These are phyloP conservation scores for Campoletis sonorensis DNA, from an alignment of 1,140 invertebrate genomes.

Conservation along the genomic window DNA sequence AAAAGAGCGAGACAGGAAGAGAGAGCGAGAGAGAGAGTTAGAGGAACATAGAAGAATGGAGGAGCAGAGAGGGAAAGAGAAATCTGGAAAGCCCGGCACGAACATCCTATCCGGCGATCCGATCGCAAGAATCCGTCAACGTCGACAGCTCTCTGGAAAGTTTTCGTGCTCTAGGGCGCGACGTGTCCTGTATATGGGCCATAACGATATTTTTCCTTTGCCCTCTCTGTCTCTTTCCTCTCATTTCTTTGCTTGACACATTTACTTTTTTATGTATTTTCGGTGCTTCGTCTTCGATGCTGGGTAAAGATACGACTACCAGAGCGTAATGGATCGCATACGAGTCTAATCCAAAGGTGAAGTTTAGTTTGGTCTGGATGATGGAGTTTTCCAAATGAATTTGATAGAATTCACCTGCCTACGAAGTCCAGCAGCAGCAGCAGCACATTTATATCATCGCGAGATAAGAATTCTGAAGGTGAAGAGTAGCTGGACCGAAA, in stretches of 20 bases:
- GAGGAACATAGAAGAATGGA: background rate
- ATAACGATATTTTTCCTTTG: conserved; percentile 43
- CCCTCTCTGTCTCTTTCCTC: conserved; percentile 8
- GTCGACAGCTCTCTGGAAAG: conserved; percentile 53
- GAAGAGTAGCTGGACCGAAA: background rate
- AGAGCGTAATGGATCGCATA: conserved; percentile 70
- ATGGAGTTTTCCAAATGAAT: background rate
- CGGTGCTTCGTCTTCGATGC: conserved; percentile 65
- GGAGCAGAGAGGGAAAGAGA: background rate
- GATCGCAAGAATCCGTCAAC: conserved; percentile 61
- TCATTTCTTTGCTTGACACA: conserved; percentile 51
- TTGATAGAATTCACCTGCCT: background rate
- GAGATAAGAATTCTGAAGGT: conserved; percentile 36
- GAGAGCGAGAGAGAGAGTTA: background rate
- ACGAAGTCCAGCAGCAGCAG: too few species aligned
- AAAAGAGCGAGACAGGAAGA: background rate
- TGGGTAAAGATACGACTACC: conserved; percentile 61
- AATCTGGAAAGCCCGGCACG: conserved; percentile 1
- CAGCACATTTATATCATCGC: conserved; percentile 30
- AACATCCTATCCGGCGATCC: conserved; percentile 55
- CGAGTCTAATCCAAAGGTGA: conserved; percentile 40
- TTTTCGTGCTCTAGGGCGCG: conserved; percentile 34
- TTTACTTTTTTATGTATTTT: conserved; percentile 55
- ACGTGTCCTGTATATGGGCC: conserved; percentile 10
- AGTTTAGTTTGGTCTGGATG: conserved; percentile 2